Base-by-base conservation (phyloP, 2,888 invertebrate genomes). In the Steromphala cineraria region DNA sequence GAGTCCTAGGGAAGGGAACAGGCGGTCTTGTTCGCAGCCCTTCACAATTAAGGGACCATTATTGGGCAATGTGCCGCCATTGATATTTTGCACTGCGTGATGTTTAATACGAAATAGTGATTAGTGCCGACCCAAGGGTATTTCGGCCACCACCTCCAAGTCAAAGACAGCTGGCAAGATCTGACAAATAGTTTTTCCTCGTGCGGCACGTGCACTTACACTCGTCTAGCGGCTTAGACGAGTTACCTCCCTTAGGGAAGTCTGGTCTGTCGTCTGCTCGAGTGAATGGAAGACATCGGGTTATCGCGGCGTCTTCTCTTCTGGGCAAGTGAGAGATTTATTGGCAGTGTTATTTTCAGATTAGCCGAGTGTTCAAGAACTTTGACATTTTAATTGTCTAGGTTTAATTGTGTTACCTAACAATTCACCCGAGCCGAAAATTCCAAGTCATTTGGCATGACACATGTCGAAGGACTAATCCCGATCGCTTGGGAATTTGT, bases 201-300 rank as follows among this genome's bases (percentile, higher is more conserved):
- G 71, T 71, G 36, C 71, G 19, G 71, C 71, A 71, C 71, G 71
- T 71, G 71, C 71, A 71, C 71, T 71, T 71, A 71, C 71, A 71
- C 36, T 71, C 36, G 71, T 71, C 71, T 31, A 71, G 71, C 71
- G 36, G 71, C 71, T 71, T 71, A 71, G 71, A 31, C 19, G 71
- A 71, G 71, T 71, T 71, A 36, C 36, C 71, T 36, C 71, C 71
- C 40, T 36, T 36, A 36, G 71, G 71, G 71, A 71, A 19, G 71
- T 36, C 71, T 36, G 17, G 19, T 19, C 71, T 36, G 71, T 71
- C 71, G 71, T 40, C 71, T 71, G 40, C 46, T 46, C 46, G 46
- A 46, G 46, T 46, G 46, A 46, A 46, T 46, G 31, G 36, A 36
- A 36, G 71, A 19, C 40, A 31, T 28, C 36, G 40, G 40, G 40